Evolutionary conservation across 2,113 vertebrate species (phyloP).

Genomic region (Irena cyanogastra): DNA sequence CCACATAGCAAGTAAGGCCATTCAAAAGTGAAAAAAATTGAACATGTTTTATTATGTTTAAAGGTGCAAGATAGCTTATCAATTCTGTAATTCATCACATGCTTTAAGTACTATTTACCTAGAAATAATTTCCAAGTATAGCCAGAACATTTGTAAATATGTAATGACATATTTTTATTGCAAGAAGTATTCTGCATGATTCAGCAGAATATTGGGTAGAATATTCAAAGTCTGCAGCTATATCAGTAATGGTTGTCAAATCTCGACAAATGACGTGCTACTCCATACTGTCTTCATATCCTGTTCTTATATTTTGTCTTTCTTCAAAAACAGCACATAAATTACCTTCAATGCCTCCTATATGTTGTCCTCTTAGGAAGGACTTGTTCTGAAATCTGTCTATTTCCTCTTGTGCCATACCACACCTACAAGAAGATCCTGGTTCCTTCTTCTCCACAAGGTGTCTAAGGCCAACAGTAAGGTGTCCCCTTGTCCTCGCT

Average conservation of each 20-base stretch:
- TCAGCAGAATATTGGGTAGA: not conserved
- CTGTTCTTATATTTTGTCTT: not conserved
- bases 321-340: not conserved
- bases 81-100: not conserved
- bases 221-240: not conserved
- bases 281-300: not conserved
- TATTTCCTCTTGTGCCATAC: not conserved
- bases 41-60: not conserved
- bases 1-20: not conserved
- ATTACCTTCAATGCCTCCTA: not conserved
- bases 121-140: not conserved
- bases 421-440: not conserved
- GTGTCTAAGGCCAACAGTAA: not conserved
- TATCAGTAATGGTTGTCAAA: not conserved
- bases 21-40: not conserved
- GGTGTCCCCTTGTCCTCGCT: not conserved
- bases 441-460: not conserved
- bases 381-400: not conserved
- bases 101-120: slow-evolving; percentile 2
- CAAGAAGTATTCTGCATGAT: not conserved
- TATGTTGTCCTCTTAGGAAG: not conserved
- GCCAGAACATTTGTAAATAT: not conserved
- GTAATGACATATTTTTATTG: not conserved
- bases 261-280: not conserved
- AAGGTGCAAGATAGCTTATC: not conserved